These are phyloP conservation scores for Aethes cnicana DNA, from an alignment of 2,888 invertebrate genomes.

Conservation along the genomic window DNA sequence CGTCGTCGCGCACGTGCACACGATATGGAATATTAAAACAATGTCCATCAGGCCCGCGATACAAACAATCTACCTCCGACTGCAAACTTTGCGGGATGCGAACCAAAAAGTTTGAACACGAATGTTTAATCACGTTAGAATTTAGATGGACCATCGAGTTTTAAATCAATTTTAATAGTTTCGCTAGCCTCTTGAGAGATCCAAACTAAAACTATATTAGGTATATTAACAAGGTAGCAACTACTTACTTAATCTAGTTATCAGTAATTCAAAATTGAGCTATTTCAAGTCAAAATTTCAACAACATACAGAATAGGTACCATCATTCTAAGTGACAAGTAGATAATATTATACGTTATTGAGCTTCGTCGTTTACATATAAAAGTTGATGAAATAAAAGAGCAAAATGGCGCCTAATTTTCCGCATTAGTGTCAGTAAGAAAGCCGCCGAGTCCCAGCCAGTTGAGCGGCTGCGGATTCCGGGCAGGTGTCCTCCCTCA, in stretches of 20 bases:
- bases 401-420: too few relatives aligned
- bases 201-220: not conserved
- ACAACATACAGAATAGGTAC: too few relatives aligned
- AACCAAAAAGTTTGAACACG: slow-evolving; percentile 29
- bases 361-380: too few relatives aligned
- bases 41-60: slow-evolving; percentile 41
- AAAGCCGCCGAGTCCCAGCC: too few relatives aligned
- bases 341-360: too few relatives aligned
- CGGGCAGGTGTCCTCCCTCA: slow-evolving; percentile 25
- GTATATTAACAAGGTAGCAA: too few relatives aligned
- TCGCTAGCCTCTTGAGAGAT: not conserved
- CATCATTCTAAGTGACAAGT: too few relatives aligned
- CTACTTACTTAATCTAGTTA: too few relatives aligned
- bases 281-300: too few relatives aligned
- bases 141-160: slow-evolving; percentile 16
- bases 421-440: too few relatives aligned
- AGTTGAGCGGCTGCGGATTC: slow-evolving; percentile 4
- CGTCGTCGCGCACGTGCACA: slow-evolving; percentile 72
- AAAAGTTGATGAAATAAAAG: too few relatives aligned
- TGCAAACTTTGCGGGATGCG: slow-evolving; percentile 30
- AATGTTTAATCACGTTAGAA: slow-evolving; percentile 25
- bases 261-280: too few relatives aligned
- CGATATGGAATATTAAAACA: slow-evolving; percentile 54
- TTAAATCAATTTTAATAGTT: slow-evolving; percentile 22
- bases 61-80: slow-evolving; percentile 29